Percentiles rank a stretch among this genome's conserved stretches.
Evolutionary conservation across 2,113 vertebrate genomes (phyloP).

Genomic region (Erythrolamprus reginae): DNA sequence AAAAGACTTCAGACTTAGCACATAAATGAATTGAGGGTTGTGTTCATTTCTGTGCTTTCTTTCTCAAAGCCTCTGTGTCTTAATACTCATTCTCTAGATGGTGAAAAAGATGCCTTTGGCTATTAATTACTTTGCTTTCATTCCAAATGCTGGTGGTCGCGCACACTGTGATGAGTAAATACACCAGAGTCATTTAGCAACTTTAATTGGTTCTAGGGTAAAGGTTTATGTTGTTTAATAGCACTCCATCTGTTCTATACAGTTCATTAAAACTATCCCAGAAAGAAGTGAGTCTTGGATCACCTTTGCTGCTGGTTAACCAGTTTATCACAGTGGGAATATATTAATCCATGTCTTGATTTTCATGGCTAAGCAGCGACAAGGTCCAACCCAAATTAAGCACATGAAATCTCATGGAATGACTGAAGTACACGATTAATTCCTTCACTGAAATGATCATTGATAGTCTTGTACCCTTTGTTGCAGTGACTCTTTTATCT

Average conservation of each 20-base stretch:
- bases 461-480: not conserved
- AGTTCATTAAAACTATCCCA: conserved; percentile 7
- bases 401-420: not conserved
- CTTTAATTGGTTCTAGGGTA: conserved; percentile 1
- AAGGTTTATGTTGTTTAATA: conserved; percentile 20
- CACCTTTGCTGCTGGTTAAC: conserved; percentile 6
- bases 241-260: not conserved
- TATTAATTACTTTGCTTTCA: not conserved
- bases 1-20: not conserved
- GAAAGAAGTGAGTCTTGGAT: not conserved
- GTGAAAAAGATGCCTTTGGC: not conserved
- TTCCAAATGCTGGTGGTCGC: not conserved
- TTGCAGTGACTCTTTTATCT: not conserved
- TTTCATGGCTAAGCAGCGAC: not conserved
- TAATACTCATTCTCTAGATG: not conserved
- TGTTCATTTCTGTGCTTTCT: not conserved
- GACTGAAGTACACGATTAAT: not conserved
- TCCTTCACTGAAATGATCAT: not conserved
- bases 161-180: not conserved
- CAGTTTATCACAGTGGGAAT: not conserved
- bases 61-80: not conserved
- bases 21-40: not conserved
- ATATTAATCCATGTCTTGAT: not conserved
- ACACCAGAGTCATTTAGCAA: conserved; percentile 4
- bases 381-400: not conserved